These are phyloP conservation scores for Odontocerum albicorne DNA, from an alignment of 2,888 invertebrate species.

Conservation along the genomic window DNA sequence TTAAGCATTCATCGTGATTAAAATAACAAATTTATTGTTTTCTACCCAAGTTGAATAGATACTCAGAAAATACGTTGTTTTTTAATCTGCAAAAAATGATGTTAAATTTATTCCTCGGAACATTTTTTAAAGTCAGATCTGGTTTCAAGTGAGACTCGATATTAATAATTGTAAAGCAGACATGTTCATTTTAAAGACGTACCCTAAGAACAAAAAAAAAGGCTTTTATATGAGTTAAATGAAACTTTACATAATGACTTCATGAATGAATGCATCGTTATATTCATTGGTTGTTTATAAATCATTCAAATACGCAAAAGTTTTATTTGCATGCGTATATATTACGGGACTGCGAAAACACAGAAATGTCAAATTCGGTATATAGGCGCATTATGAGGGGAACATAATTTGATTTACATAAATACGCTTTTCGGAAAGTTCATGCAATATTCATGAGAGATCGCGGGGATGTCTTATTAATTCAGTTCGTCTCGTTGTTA, in stretches of 20 bases:
- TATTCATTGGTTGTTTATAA: conserved; percentile 1
- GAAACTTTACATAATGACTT: background rate
- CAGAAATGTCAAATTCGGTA: conserved; percentile 16
- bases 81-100: too few relatives aligned
- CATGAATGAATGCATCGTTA: background rate
- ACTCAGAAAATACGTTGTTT: too few relatives aligned
- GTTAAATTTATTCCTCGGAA: too few relatives aligned
- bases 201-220: too few relatives aligned
- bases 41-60: too few relatives aligned
- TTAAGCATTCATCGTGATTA: too few relatives aligned
- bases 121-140: too few relatives aligned
- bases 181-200: too few relatives aligned
- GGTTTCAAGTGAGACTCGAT: too few relatives aligned
- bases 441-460: conserved; percentile 36
- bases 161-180: too few relatives aligned
- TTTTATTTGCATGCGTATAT: background rate
- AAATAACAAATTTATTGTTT: too few relatives aligned
- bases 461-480: conserved; percentile 35
- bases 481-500: conserved; percentile 33
- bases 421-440: conserved; percentile 33
- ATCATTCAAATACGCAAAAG: conserved; percentile 5
- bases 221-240: background rate
- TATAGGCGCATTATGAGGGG: conserved; percentile 27
- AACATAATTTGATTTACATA: conserved; percentile 36
- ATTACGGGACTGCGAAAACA: conserved; percentile 12